Evolutionary conservation across 2,113 vertebrate genomes (phyloP).

Genomic region (Nothobranchius kuhntae): DNA sequence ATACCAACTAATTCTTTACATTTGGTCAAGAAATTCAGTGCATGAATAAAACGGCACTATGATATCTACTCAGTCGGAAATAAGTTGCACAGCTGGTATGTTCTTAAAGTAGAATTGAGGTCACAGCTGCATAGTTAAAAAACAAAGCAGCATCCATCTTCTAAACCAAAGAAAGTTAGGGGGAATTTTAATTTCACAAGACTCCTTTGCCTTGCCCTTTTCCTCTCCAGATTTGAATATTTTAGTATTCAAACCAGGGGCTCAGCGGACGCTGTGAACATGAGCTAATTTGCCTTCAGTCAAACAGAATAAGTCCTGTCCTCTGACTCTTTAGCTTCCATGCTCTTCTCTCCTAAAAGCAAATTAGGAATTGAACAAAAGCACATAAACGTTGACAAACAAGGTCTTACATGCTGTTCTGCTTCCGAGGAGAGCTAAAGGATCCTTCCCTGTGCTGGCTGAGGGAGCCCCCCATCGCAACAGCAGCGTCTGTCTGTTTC

Average conservation of each 20-base stretch:
- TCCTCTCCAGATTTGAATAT: slow-evolving; percentile 49
- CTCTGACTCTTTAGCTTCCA: slow-evolving; percentile 16
- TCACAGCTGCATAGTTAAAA: slow-evolving; percentile 41
- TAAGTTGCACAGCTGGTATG: slow-evolving; percentile 7
- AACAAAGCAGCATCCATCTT: not conserved
- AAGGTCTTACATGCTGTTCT: slow-evolving; percentile 72
- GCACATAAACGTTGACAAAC: slow-evolving; percentile 55
- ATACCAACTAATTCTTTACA: slow-evolving; percentile 2
- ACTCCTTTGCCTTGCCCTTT: slow-evolving; percentile 6
- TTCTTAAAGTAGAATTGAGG: slow-evolving; percentile 24
- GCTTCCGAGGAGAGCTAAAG: slow-evolving; percentile 65
- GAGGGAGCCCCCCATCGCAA: slow-evolving; percentile 75
- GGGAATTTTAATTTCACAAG: slow-evolving; percentile 12
- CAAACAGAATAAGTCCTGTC: slow-evolving; percentile 19
- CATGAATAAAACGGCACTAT: slow-evolving; percentile 2
- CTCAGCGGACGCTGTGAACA: slow-evolving; percentile 7
- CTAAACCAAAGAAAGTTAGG: not conserved
- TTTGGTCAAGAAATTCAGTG: not conserved
- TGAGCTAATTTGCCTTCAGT: slow-evolving; percentile 22
- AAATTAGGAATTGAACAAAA: slow-evolving; percentile 10
- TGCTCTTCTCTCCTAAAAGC: not conserved
- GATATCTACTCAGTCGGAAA: slow-evolving; percentile 13
- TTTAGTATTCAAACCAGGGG: slow-evolving; percentile 36
- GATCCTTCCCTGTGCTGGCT: slow-evolving; percentile 68
- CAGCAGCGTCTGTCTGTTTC: slow-evolving; percentile 30